Base-by-base conservation (phyloP, 1,140 invertebrate species). In the Euwallacea fornicatus region DNA sequence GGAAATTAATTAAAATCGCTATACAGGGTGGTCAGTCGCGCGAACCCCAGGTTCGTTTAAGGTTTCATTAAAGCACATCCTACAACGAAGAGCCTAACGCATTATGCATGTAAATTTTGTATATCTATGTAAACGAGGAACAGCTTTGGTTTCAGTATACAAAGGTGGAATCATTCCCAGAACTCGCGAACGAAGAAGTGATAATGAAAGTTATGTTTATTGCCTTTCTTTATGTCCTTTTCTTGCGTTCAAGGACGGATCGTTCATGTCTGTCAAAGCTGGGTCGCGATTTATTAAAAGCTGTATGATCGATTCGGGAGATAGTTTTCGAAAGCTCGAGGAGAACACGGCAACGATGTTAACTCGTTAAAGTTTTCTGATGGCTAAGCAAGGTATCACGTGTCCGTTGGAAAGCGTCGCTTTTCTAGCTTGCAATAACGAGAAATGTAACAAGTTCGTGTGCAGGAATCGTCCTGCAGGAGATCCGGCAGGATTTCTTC, bases 171-270 rank as follows among this genome's bases (percentile, higher is more conserved):
- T 50, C 9, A 50, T 50, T 50, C 46, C 46, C 46, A 50, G 46
- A 50, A 50, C 46, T 50, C 46, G 46, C 46, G 46, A 50, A 50
- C 46, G 46, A 50, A 10, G 46, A 50, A 50, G 46, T 50, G 46
- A 50, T 50, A 50, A 50, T 50, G 46, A 50, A 50, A 50, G 46
- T 50, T 50, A 50, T 50, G 46, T 50, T 50, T 50, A 50, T 50
- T 50, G 46, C 46, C 46, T 50, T 50, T 50, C 46, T 50, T 50
- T 50, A 50, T 50, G 46, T 10, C 7, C 46, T 50, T 50, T 50
- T 50, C 46, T 50, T 6, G 46, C 46, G 9, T 50, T 50, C 46
- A 50, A 50, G 46, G 46, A 50, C 46, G 46, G 13, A 11, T 13
- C 46, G 46, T 50, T 50, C 46, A 50, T 11, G 46, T 13, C 13